These are phyloP conservation scores for Vireo altiloquus DNA, from an alignment of 2,113 vertebrate species.

Conservation along the genomic window DNA sequence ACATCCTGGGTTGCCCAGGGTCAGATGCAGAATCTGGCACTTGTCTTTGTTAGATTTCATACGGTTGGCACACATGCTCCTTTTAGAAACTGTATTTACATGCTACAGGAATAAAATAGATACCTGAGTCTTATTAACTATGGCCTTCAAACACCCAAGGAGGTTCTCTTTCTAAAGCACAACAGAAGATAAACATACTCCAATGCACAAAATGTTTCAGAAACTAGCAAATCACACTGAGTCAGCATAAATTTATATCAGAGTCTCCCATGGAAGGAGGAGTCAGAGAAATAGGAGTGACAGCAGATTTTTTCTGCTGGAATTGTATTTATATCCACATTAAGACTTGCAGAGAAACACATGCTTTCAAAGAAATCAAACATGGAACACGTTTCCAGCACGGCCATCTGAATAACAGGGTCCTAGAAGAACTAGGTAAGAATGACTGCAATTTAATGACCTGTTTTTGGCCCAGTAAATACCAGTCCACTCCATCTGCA, in stretches of 20 bases:
- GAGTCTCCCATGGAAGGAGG: background rate
- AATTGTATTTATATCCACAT: background rate
- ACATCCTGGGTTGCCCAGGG: background rate
- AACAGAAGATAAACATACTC: background rate
- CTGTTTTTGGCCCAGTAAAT: background rate
- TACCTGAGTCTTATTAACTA: background rate
- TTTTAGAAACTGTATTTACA: background rate
- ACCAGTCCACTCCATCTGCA: background rate
- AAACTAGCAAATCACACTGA: background rate
- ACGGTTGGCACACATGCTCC: rapidly evolving
- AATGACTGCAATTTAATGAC: background rate
- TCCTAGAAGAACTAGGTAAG: background rate
- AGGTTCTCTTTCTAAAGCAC: background rate
- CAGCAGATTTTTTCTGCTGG: background rate
- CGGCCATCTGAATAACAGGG: background rate
- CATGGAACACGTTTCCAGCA: background rate
- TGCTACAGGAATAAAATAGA: background rate
- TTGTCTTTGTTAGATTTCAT: background rate
- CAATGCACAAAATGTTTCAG: background rate
- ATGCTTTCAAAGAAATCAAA: background rate
- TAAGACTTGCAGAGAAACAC: background rate
- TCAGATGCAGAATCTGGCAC: background rate
- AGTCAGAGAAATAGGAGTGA: background rate
- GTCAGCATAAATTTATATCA: background rate
- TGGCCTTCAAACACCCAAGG: background rate